Percentiles rank a stretch among this genome's conserved stretches.
These are phyloP conservation scores for Globicephala melas DNA, from an alignment of 2,113 vertebrate species.

Conservation along the genomic window DNA sequence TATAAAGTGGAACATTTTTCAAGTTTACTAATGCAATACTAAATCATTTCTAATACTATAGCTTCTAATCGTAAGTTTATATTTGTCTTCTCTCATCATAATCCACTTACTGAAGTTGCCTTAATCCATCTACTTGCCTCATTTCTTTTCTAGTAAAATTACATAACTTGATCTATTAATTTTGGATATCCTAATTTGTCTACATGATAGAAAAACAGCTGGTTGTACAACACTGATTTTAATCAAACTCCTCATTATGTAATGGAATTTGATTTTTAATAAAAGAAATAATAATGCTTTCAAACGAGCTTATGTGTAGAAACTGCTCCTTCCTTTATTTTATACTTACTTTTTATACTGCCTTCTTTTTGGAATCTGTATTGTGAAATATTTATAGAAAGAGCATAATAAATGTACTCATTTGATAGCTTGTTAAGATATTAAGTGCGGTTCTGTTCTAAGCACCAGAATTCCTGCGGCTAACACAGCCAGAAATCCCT, in stretches of 20 bases:
- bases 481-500: neutral
- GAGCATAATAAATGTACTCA: neutral
- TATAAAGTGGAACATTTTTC: neutral
- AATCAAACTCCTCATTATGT: neutral
- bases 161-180: neutral
- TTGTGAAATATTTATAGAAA: neutral
- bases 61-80: neutral
- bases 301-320: neutral
- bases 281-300: neutral
- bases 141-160: constrained; percentile 33
- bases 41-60: neutral
- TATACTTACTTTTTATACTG: neutral
- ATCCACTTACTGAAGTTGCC: neutral
- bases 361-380: neutral
- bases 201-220: neutral
- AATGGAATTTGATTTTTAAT: neutral
- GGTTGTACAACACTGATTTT: neutral
- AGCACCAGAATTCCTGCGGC: neutral
- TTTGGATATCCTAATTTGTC: neutral
- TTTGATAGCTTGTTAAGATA: neutral
- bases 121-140: neutral
- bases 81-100: neutral
- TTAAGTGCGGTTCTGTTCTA: neutral
- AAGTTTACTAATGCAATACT: neutral
- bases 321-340: neutral